Conservation (phyloP, 2,797 vertebrate species). For the Phoxinus dragarum region DNA sequence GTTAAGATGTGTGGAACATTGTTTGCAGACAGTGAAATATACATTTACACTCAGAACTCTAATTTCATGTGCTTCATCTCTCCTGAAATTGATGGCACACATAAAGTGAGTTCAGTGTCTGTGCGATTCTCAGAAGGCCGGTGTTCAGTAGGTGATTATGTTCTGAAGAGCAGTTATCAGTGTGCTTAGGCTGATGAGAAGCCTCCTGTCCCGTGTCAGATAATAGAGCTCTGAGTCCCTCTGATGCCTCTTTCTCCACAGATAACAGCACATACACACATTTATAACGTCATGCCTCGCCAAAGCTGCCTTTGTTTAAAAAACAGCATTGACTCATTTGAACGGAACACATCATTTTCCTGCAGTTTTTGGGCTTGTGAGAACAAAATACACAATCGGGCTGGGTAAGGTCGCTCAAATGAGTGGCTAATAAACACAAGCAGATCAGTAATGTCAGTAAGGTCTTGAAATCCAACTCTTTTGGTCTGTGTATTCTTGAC, state of each 20-base stretch:
- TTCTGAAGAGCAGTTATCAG: constrained; percentile 74
- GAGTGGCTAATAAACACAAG: constrained; percentile 14
- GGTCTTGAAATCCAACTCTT: background rate
- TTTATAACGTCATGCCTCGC: constrained; percentile 11
- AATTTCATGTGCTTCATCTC: background rate
- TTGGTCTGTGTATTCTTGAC: too few species aligned
- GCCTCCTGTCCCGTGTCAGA: constrained; percentile 70
- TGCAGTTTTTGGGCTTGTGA: background rate
- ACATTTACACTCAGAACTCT: background rate
- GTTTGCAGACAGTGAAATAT: background rate
- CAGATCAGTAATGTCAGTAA: background rate
- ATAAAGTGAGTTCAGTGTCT: background rate
- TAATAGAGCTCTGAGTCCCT: constrained; percentile 62
- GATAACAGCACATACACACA: constrained; percentile 48
- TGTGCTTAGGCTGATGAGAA: constrained; percentile 51
- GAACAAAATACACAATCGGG: constrained; percentile 6
- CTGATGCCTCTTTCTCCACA: background rate
- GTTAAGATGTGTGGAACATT: background rate
- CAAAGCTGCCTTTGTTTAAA: constrained; percentile 20
- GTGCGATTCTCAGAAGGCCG: constrained; percentile 75
- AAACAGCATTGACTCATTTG: constrained; percentile 26
- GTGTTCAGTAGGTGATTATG: constrained; percentile 76
- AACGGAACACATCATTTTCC: constrained; percentile 23
- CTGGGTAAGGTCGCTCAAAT: background rate
- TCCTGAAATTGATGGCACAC: background rate